Evolutionary conservation across 2,888 invertebrate genomes (phyloP).

Genomic region (Ametastegia equiseti): DNA sequence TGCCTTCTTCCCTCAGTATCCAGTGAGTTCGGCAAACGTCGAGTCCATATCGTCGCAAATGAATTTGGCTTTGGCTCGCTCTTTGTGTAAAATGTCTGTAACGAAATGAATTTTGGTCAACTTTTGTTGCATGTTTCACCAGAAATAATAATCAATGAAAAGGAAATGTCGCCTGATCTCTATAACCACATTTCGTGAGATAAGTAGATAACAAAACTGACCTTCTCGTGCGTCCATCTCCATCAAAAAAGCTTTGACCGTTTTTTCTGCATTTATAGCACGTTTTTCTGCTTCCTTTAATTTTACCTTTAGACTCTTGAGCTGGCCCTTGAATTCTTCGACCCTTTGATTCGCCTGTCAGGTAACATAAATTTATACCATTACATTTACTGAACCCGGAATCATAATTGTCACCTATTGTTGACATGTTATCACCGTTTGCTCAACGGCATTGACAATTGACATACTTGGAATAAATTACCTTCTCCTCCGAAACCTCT

Average conservation of each 20-base stretch:
- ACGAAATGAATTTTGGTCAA: slow-evolving; percentile 66
- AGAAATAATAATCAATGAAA: slow-evolving; percentile 49
- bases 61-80: slow-evolving; percentile 89
- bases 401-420: background rate
- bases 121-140: background rate
- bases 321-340: slow-evolving; percentile 80
- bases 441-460: background rate
- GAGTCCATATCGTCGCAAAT: slow-evolving; percentile 87
- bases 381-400: background rate
- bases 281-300: slow-evolving; percentile 79
- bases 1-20: slow-evolving; percentile 77
- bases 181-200: slow-evolving; percentile 56
- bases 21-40: slow-evolving; percentile 86
- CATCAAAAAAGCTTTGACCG: slow-evolving; percentile 84
- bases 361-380: background rate
- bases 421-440: background rate
- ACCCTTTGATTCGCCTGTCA: slow-evolving; percentile 80
- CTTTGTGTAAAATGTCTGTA: slow-evolving; percentile 89
- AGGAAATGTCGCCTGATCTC: background rate
- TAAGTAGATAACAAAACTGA: slow-evolving; percentile 60
- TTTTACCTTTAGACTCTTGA: slow-evolving; percentile 66
- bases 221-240: slow-evolving; percentile 86
- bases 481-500: slow-evolving; percentile 83
- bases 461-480: slow-evolving; percentile 63
- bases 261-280: slow-evolving; percentile 84